Base-by-base conservation (phyloP, 2,888 invertebrate species). In the Temnothorax unifasciatus region DNA sequence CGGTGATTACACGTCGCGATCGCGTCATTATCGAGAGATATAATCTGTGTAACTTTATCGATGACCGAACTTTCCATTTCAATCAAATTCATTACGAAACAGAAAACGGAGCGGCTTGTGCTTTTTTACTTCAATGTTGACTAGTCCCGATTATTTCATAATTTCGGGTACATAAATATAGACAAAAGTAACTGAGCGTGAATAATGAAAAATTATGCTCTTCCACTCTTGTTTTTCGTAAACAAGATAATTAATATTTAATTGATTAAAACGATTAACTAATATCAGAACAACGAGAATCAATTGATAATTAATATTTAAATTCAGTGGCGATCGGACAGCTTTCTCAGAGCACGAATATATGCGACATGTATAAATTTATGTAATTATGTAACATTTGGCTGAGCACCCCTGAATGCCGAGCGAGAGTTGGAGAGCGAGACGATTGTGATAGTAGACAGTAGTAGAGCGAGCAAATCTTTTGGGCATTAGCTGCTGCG, bases 311-410 rank as follows among this genome's bases (percentile, higher is more conserved):
- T 59, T 29, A 69, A 69, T 34, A 25, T 34, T 52, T 29, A 50
- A 52, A 69, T 8, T 69, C 13, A 69, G 2, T 21, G 9, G 15
- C 21, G 15, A 41, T 21, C 9, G 52, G 38, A 25, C 11, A 71
- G 54, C 38, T 73, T 54, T 54, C 34, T 52, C 3, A 5, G 15
- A 54, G 25, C 38, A 18, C 54, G 11, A 25, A 41, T 73, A 1
- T 54, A 38, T 21, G 21, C 57, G 18, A 18, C 6, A 2, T 64
- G 38, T 57, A 41, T 29, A 29, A 29, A 41, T 73, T 73, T 57
- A 57, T 5, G 54, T 73, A 73, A 73, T 18, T 21, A 15, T 38
- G 13, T 64, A 63, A 63, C 21, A 25, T 25, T 71, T 38, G 13
- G 13, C 34, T 21, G 21, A 71, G 52, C 8, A 38, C 3, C 52